Conservation (phyloP, 2,888 invertebrate species). For the Anthoptus insignis region DNA sequence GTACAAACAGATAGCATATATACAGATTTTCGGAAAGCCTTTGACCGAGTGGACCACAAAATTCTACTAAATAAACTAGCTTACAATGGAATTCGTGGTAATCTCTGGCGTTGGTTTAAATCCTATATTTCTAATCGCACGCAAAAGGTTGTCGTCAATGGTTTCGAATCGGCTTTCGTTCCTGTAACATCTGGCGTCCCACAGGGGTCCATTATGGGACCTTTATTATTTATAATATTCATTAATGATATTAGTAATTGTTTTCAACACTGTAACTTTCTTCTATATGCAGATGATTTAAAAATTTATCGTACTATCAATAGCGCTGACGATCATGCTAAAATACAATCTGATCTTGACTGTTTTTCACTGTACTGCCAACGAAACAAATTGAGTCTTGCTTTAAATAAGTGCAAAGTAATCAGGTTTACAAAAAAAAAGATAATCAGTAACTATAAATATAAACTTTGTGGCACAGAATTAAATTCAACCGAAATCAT, state of each 20-base stretch:
- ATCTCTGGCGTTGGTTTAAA: background rate
- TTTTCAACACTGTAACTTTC: conserved; percentile 13
- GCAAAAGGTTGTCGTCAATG: conserved; percentile 37
- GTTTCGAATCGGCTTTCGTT: conserved; percentile 30
- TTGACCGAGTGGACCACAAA: conserved; percentile 43
- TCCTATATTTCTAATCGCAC: conserved; percentile 39
- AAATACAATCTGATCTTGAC: conserved; percentile 16
- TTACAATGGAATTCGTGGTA: conserved; percentile 2
- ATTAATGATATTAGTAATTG: conserved; percentile 21
- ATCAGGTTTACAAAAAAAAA: conserved; percentile 25
- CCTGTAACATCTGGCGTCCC: conserved; percentile 39
- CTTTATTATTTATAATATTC: conserved; percentile 16
- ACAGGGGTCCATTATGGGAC: conserved; percentile 43
- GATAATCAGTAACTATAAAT: background rate
- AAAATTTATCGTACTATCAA: conserved; percentile 12
- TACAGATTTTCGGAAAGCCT: conserved; percentile 41
- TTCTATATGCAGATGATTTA: conserved; percentile 25
- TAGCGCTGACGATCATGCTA: background rate
- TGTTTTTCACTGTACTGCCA: conserved; percentile 12
- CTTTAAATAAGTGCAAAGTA: conserved; percentile 18
- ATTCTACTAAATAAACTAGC: conserved; percentile 36
- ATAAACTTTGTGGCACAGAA: conserved; percentile 6
- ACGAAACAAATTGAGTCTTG: conserved; percentile 18
- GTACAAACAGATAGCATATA: conserved; percentile 23
- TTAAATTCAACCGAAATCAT: background rate